phyloP scores from a whole-genome alignment of 2,888 invertebrate genomes.

The Ophion obscuratus region DNA sequence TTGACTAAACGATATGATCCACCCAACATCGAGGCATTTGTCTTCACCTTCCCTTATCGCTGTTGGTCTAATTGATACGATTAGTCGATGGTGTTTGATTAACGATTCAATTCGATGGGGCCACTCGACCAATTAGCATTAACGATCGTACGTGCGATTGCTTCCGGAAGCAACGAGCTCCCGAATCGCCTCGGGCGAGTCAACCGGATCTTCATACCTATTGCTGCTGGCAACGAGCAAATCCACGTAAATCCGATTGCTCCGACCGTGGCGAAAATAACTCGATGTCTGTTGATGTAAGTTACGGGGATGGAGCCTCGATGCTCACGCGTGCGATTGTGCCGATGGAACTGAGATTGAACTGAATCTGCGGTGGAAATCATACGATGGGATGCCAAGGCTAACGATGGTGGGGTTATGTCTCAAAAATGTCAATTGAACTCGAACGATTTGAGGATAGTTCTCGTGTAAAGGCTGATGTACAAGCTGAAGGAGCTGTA shows the following conservation, averaged over 20 bases:
- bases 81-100: neutral
- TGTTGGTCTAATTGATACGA: neutral
- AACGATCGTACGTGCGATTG: neutral
- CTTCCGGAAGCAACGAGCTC: neutral
- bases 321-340: neutral
- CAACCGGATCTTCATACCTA: constrained; percentile 3
- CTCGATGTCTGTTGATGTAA: neutral
- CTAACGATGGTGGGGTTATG: constrained; percentile 54
- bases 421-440: constrained; percentile 69
- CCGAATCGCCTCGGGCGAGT: neutral
- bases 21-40: neutral
- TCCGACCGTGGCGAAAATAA: constrained; percentile 1
- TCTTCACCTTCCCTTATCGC: neutral
- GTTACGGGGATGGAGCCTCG: neutral
- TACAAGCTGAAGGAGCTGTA: constrained; percentile 62
- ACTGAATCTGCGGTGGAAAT: neutral
- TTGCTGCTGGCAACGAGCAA: constrained; percentile 1
- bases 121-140: neutral
- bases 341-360: neutral
- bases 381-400: neutral
- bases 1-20: neutral
- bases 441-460: constrained; percentile 65
- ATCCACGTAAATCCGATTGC: constrained; percentile 5
- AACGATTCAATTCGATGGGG: neutral
- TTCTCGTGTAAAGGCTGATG: constrained; percentile 67